Percentiles rank a stretch among this genome's conserved stretches.
These are phyloP conservation scores for Nomada fabriciana DNA, from an alignment of 2,888 invertebrate species.

Conservation along the genomic window DNA sequence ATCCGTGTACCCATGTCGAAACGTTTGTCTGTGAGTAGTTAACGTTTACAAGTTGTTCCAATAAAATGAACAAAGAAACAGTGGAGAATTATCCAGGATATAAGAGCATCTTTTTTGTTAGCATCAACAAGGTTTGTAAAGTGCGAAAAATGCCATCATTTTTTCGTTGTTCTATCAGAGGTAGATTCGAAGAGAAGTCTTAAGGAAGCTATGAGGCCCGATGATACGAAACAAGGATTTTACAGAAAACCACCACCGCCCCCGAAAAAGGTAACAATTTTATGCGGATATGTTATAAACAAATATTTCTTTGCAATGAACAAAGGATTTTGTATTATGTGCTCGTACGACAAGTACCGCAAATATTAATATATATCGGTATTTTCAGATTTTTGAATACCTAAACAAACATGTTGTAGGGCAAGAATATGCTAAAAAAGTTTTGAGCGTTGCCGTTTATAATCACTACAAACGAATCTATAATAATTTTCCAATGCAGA, in stretches of 20 bases:
- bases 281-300: not conserved
- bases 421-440: conserved; percentile 98
- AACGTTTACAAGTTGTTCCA: not conserved
- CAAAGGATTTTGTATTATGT: not conserved
- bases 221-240: conserved; percentile 89
- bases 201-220: conserved; percentile 89
- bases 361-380: conserved; percentile 26
- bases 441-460: conserved; percentile 98
- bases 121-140: conserved; percentile 97
- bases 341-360: not conserved
- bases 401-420: conserved; percentile 98
- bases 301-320: not conserved
- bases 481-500: conserved; percentile 91
- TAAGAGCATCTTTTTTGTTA: conserved; percentile 69
- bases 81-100: not conserved
- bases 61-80: not conserved
- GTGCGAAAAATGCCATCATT: conserved; percentile 99
- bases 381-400: conserved; percentile 94
- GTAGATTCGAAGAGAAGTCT: conserved; percentile 94
- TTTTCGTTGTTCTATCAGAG: conserved; percentile 97
- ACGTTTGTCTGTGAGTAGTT: conserved; percentile 93
- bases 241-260: conserved; percentile 96
- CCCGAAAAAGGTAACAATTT: conserved; percentile 90
- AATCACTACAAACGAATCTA: conserved; percentile 99
- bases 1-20: conserved; percentile 98